These are phyloP conservation scores for Mastomys natalensis DNA, from an alignment of 2,113 vertebrate genomes.

Conservation along the genomic window DNA sequence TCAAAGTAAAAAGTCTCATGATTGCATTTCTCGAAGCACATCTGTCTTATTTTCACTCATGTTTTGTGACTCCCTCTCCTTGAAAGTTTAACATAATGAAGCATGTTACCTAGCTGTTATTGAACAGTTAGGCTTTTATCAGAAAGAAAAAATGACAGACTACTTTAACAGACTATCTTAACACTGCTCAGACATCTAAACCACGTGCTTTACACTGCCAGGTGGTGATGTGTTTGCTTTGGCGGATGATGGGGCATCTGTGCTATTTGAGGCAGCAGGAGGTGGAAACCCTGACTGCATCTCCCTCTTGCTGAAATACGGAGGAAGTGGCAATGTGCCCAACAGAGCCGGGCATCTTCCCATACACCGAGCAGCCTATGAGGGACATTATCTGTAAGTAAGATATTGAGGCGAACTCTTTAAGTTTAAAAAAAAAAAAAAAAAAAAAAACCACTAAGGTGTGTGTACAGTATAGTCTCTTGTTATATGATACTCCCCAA, in stretches of 20 bases:
- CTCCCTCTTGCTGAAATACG: slow-evolving; percentile 91
- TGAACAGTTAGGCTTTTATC: slow-evolving; percentile 27
- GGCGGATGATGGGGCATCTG: slow-evolving; percentile 89
- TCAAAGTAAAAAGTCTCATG: not conserved
- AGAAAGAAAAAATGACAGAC: not conserved
- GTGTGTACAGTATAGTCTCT: not conserved
- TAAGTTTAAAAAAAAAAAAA: not conserved
- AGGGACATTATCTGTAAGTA: slow-evolving; percentile 93
- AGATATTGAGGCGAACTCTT: not conserved
- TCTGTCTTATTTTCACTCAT: not conserved
- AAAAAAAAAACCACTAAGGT: not conserved
- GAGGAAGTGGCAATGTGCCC: slow-evolving; percentile 91
- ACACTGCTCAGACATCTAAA: not conserved
- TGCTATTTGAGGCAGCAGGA: slow-evolving; percentile 91
- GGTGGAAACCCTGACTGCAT: slow-evolving; percentile 91
- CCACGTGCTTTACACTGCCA: slow-evolving; percentile 74
- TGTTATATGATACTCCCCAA: not conserved
- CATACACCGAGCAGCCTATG: slow-evolving; percentile 91
- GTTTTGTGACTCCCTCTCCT: not conserved
- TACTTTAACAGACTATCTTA: not conserved
- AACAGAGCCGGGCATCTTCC: slow-evolving; percentile 90
- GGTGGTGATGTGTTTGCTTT: slow-evolving; percentile 90
- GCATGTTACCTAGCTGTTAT: not conserved
- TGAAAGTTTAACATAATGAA: slow-evolving; percentile 28
- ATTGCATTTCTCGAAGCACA: not conserved